Conservation (phyloP, 2,888 invertebrate species). For the Amphiduros pacificus region DNA sequence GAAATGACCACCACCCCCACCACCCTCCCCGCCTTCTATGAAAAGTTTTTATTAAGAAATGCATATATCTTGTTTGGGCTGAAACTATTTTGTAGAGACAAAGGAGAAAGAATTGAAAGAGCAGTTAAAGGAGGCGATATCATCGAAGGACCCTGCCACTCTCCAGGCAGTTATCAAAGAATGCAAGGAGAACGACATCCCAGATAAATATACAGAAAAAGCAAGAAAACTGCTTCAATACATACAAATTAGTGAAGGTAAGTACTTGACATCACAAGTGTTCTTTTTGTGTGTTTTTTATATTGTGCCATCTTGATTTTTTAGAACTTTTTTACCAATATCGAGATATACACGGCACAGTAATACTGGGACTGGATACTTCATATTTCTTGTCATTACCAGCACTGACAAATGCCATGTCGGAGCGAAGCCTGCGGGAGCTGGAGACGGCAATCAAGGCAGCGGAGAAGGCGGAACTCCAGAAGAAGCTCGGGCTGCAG, state of each 20-base stretch:
- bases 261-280: no score
- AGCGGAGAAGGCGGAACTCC: constrained; percentile 14
- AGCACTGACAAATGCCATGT: constrained; percentile 20
- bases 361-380: no score
- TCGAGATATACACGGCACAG: no score
- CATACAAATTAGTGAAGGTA: background rate
- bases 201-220: constrained; percentile 1
- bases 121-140: constrained; percentile 23
- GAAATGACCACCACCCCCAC: no score
- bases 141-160: constrained; percentile 15
- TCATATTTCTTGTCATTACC: background rate
- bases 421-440: constrained; percentile 12
- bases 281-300: no score
- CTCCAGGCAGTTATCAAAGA: constrained; percentile 19
- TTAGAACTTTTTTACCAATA: no score
- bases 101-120: constrained; percentile 6
- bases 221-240: background rate
- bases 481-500: constrained; percentile 18
- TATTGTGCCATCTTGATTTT: no score
- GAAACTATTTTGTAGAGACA: constrained; percentile 18
- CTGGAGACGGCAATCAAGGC: constrained; percentile 15
- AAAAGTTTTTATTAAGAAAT: no score
- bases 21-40: no score
- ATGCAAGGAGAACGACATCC: constrained; percentile 9
- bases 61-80: no score